A percentile compares a stretch with the other conserved stretches of the same genome.
These are phyloP conservation scores for Rhynchonycteris naso DNA, from an alignment of 2,797 vertebrate genomes.

Conservation along the genomic window DNA sequence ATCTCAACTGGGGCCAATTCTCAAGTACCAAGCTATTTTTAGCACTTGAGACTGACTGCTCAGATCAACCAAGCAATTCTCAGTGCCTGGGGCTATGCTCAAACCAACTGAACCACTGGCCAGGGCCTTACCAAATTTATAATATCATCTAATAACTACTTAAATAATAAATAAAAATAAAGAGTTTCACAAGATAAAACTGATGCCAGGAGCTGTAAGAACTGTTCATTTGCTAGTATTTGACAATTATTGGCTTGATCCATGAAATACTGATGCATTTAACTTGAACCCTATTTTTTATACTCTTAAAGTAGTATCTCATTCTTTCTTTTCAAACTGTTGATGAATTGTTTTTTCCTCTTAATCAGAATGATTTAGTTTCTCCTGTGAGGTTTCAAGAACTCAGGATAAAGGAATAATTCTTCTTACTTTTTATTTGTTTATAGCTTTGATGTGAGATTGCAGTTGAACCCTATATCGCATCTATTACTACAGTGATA, in stretches of 20 bases:
- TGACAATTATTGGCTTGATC: background rate
- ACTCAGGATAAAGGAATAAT: background rate
- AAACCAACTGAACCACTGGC: too few relatives aligned
- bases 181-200: background rate
- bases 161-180: background rate
- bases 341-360: background rate
- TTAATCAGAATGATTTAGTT: background rate
- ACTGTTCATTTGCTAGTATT: background rate
- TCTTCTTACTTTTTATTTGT: background rate
- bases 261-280: background rate
- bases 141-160: conserved; percentile 16
- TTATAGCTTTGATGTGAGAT: background rate
- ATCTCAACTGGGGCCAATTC: too few relatives aligned
- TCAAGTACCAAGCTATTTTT: too few relatives aligned
- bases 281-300: background rate
- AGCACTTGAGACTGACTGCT: too few relatives aligned
- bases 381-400: background rate
- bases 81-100: too few relatives aligned
- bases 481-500: background rate
- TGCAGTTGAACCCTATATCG: background rate
- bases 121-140: background rate
- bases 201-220: background rate
- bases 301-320: background rate
- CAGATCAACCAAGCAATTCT: too few relatives aligned
- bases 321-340: background rate